Base-by-base conservation (phyloP, 2,797 vertebrate genomes). In the Cossypha dichroa region DNA sequence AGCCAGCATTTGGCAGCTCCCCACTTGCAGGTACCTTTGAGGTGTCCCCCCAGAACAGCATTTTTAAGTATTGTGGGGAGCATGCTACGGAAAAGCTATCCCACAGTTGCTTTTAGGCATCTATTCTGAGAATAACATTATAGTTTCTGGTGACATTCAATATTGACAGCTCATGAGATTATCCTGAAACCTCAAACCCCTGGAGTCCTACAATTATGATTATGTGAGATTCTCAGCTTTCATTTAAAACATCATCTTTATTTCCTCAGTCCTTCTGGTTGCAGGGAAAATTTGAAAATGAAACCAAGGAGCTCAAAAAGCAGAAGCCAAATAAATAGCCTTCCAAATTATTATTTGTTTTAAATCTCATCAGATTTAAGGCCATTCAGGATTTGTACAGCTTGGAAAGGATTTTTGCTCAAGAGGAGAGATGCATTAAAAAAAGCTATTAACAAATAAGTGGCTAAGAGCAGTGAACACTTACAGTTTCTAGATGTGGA, bases 111-210 rank as follows among this genome's bases (percentile, higher is more conserved):
- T 86, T 84, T 81, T 84, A 69, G 63, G 62, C 51, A 9, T 75
- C 68, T 77, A 3, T 68, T 86, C 58, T 45, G 34, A 78, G 67
- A 88, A 69, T 59, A 78, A 73, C 40, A 2, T 82, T 86, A 73
- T 26, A 10, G 45, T 82, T 94, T 85, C 88, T 93, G 33, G 59
- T 92, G 74, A 63, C 45, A 60, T 93, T 93, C 77, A 73, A 2
- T 76, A 88, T 69, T 90, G 92, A 85, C 80, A 79, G 46, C 58
- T 90, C 5, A 4, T 63, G 88, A 82, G 55, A 82, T 88, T 78
- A 78, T 92, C 82, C 77, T 84, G 83, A 90, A 96, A 69, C 56
- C 52, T 88, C 74, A 96, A 82, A 59, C 85, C 88, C 45, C 83
- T 84, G 55, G 83, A 90, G 93, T 67, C 83, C 48, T 93, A 34